These are phyloP conservation scores for Thalassophryne amazonica DNA, from an alignment of 2,797 vertebrate genomes.

Conservation along the genomic window DNA sequence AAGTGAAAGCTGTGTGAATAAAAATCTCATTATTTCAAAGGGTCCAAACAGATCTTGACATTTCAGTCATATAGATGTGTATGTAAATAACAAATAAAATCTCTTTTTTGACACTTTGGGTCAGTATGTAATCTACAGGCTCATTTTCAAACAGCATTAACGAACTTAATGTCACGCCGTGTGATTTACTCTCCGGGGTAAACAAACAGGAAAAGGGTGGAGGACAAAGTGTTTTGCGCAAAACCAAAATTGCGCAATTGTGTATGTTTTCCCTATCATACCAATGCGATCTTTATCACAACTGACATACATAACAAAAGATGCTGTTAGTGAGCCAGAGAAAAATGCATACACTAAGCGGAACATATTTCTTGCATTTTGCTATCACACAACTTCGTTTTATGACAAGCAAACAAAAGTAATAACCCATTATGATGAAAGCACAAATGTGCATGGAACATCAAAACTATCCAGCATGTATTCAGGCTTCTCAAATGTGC, in stretches of 20 bases:
- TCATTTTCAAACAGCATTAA: too few species aligned
- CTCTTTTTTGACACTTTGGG: too few species aligned
- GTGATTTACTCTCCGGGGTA: conserved; percentile 45
- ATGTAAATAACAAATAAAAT: too few species aligned
- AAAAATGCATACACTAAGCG: not conserved
- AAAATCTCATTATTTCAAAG: too few species aligned
- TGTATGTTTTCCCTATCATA: conserved; percentile 9
- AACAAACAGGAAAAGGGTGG: conserved; percentile 58
- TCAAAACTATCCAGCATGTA: not conserved
- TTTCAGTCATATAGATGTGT: too few species aligned
- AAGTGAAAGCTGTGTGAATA: not conserved
- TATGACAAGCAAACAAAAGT: not conserved
- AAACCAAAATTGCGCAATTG: not conserved
- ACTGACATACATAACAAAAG: not conserved
- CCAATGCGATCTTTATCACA: not conserved
- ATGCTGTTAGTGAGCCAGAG: not conserved
- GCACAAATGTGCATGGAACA: not conserved
- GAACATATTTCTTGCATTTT: not conserved
- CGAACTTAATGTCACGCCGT: conserved; percentile 23
- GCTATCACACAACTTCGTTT: not conserved
- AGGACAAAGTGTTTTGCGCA: conserved; percentile 9
- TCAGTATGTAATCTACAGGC: too few species aligned
- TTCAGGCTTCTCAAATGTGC: not conserved
- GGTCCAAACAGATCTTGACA: too few species aligned
- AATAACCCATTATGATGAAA: not conserved